Base-by-base conservation (phyloP, 1,140 invertebrate species). In the Drosophila athabasca region DNA sequence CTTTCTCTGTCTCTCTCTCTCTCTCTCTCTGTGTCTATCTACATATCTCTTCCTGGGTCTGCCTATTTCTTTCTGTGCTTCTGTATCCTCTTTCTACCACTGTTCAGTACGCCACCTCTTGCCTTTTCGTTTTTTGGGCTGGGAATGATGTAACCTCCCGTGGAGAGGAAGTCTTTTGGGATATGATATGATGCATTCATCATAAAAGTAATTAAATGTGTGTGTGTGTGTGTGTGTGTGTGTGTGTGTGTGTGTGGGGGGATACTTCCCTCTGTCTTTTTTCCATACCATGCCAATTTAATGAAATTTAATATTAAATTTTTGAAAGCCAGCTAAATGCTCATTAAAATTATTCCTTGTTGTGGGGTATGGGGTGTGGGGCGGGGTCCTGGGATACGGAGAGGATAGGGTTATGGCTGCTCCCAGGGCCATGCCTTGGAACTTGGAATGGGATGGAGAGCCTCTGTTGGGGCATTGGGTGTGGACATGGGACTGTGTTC, bases 251-350 rank as follows among this genome's bases (percentile, higher is more conserved):
- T 19, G 17, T 19, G 17, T 0, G 17, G 17, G 62, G 58, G 24
- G 65, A 58, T 69, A 39, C 39, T 44, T 50, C 64, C 51, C 64
- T 57, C 68, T 43, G 24, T 4, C 24, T 5, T 5, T 50, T 58
- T 26, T 52, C 2, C 51, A 49, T 65, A 58, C 78, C 45, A 51
- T 53, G 60, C 51, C 62, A 74, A 65, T 60, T 83, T 83, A 62
- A 79, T 43, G 52, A 55, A 66, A 79, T 82, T 68, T 75, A 62
- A 78, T 85, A 80, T 77, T 73, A 73, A 81, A 81, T 76, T 84
- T 65, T 65, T 35, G 65, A 19, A 60, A 74, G 71, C 35, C 24
- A 31, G 73, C 62, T 80, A 82, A 85, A 85, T 62, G 70, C 74
- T 87, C 82, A 85, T 85, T 85, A 87, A 62, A 87, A 85, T 68